Evolutionary conservation across 2,797 vertebrate genomes (phyloP).

Genomic region (Otus scops): DNA sequence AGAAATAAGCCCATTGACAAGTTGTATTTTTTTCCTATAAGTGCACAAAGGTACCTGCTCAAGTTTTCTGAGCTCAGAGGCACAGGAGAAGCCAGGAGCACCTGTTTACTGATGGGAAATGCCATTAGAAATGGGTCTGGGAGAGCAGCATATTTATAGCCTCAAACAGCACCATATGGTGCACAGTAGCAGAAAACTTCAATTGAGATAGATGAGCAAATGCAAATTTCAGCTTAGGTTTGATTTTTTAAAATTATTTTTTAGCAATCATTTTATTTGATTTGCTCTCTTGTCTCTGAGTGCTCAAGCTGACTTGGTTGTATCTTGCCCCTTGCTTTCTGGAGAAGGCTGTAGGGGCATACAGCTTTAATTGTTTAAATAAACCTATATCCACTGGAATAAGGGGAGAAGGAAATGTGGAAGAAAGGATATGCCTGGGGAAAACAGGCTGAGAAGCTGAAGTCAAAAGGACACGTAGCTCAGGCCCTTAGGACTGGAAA

Average conservation of each 20-base stretch:
- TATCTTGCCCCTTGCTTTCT: not conserved
- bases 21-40: not conserved
- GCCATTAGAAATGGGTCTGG: slow-evolving; percentile 35
- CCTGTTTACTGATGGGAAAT: slow-evolving; percentile 50
- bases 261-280: not conserved
- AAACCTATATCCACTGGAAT: not conserved
- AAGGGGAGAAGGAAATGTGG: not conserved
- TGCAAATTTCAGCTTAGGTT: slow-evolving; percentile 25
- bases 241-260: not conserved
- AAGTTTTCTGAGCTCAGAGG: slow-evolving; percentile 1
- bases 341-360: not conserved
- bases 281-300: not conserved
- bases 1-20: not conserved
- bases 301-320: not conserved
- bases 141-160: slow-evolving; percentile 17
- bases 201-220: slow-evolving; percentile 44
- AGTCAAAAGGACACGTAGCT: slow-evolving; percentile 47
- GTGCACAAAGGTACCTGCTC: not conserved
- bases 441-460: slow-evolving; percentile 6
- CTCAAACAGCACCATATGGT: slow-evolving; percentile 36
- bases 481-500: slow-evolving; percentile 19
- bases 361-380: slow-evolving; percentile 50
- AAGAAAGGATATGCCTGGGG: slow-evolving; percentile 13
- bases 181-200: slow-evolving; percentile 26
- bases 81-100: slow-evolving; percentile 6